Evolutionary conservation across 92 coral and sea anemone genomes (phyloP).

Genomic region (Ricordea florida): DNA sequence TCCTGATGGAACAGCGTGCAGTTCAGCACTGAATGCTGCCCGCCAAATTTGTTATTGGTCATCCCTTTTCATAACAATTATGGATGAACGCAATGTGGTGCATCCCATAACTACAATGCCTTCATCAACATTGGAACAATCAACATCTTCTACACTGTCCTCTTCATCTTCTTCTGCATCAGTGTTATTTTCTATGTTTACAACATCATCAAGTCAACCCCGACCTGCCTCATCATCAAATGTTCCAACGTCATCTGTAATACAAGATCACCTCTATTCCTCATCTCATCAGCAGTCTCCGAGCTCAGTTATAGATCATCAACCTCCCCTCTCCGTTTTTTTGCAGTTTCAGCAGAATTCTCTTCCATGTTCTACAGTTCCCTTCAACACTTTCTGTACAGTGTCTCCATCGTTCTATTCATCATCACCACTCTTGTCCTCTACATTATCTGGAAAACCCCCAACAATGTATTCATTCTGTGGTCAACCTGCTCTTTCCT

Average conservation of each 20-base stretch:
- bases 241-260: too few species aligned
- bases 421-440: background rate
- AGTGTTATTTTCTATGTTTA: too few species aligned
- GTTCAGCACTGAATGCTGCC: constrained; percentile 33
- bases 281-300: background rate
- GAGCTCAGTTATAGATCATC: background rate
- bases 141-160: background rate
- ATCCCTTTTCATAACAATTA: constrained; percentile 6
- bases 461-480: background rate
- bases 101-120: background rate
- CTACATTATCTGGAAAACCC: background rate
- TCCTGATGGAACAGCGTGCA: background rate
- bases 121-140: background rate
- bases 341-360: too few species aligned
- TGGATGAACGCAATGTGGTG: background rate
- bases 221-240: too few species aligned
- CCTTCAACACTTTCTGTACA: background rate
- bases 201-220: too few species aligned
- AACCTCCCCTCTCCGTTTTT: background rate
- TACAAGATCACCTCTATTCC: too few species aligned
- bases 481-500: background rate
- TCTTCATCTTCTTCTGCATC: background rate
- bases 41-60: constrained; percentile 27
- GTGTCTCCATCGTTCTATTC: background rate
- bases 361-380: background rate